Evolutionary conservation across 2,888 invertebrate species (phyloP), one percentile per base, ranked within the genome.

Genomic region (Gisinianus flammeolus): DNA sequence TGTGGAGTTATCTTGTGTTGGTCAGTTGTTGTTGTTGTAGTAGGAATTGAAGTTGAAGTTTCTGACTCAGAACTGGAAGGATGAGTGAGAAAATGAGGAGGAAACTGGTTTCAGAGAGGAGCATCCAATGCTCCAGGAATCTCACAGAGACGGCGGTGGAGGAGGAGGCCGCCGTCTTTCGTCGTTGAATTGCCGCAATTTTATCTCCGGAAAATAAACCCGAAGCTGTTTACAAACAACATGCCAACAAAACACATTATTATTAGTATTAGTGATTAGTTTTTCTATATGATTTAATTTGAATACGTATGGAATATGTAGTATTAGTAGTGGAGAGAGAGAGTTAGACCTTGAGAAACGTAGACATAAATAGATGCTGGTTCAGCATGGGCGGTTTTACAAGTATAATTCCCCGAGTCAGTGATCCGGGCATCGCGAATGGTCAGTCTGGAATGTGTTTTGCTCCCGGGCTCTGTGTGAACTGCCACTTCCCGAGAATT

Each of bases 391-490:
- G 94, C 93, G 85, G 95, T 94, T 87, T 92, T 92, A 90, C 95
- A 95, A 82, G 94, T 93, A 89, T 95, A 95, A 90, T 96, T 95
- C 86, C 95, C 96, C 85, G 94, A 94, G 90, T 96, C 95, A 79
- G 91, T 90, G 86, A 93, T 92, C 86, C 92, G 92, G 83, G 95
- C 95, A 86, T 92, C 91, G 86, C 91, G 91, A 87, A 96, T 94
- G 86, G 92, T 92, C 85, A 96, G 91, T 85, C 93, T 91, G 86
- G 94, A 94, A 88, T 94, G 94, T 83, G 95, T 95, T 87, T 92
- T 91, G 86, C 93, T 91, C 82, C 94, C 94, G 83, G 93, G 93
- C 88, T 93, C 92, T 83, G 94, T 95, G 87, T 92, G 91, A 86
- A 96, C 94, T 71, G 82, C 74, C 74, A 84, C 82, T 80, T n/a